Base-by-base conservation (phyloP, 1,140 invertebrate species). In the Papilio polytes region DNA sequence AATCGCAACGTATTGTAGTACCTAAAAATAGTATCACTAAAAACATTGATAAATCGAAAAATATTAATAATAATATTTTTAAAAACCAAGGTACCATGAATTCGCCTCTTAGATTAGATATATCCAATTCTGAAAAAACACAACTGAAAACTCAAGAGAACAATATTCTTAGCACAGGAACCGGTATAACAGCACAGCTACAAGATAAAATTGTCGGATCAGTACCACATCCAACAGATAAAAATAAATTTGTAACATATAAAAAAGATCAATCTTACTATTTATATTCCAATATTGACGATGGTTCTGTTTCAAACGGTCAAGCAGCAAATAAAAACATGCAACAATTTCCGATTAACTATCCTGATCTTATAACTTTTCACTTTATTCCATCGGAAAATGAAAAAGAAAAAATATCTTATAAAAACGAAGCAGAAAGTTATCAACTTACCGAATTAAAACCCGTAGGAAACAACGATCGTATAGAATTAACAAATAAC, bases 191-290 rank as follows among this genome's bases (percentile, higher is more conserved):
- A 41, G 92, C 92, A 41, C 91, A 92, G 8, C 72, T 94, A 70
- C 88, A 90, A 80, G 93, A 94, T 44, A 93, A 91, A 84, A 94
- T 93, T 59, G 80, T 89, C 41, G 92, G 93, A 20, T 91, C 87
- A 10, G 88, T 94, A 78, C 83, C 86, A n/a, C 91, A 93, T 85
- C 93, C 93, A n/a, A 81, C 83, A 66, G 86, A 94, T 78, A 85
- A 89, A 8, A 90, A 93, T 46, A 94, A 94, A 85, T 20, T 91
- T 22, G 86, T 94, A 18, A 90, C 91, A 26, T 94, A 94, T 48
- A 87, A 94, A 78, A 94, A 93, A 83, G 91, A 94, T 63, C 89
- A 93, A 83, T 91, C 92, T 1, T 94, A 94, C 80, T 91, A 89
- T 48, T 82, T 94, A 8, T 91, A 89, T 74, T 88, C 92, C 36